Evolutionary conservation across 2,888 invertebrate genomes (phyloP).

Genomic region (Plebejus argus): DNA sequence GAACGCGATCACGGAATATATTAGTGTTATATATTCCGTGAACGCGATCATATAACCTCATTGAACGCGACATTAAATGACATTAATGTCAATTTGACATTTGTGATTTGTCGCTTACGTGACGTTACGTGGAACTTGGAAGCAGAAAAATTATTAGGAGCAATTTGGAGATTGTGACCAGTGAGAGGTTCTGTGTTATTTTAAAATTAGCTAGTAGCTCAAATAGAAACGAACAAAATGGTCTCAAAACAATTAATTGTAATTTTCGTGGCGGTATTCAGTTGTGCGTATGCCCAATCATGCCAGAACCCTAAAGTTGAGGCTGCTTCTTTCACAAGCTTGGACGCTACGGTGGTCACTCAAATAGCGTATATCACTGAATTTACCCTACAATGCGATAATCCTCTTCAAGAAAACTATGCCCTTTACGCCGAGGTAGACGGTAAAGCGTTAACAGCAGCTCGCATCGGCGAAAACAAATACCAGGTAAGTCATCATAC

Average conservation of each 20-base stretch:
- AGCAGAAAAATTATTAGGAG: conserved; percentile 21
- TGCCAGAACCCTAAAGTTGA: conserved; percentile 84
- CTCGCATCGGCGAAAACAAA: conserved; percentile 87
- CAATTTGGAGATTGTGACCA: conserved; percentile 22
- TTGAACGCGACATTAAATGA: conserved; percentile 36
- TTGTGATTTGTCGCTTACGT: conserved; percentile 36
- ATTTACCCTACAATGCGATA: conserved; percentile 91
- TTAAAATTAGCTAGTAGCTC: conserved; percentile 27
- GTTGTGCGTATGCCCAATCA: conserved; percentile 56
- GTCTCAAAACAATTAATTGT: conserved; percentile 65
- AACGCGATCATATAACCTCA: too few species aligned
- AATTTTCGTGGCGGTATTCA: conserved; percentile 55
- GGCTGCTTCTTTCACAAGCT: conserved; percentile 92
- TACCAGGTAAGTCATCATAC: conserved; percentile 92
- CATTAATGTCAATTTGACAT: conserved; percentile 33
- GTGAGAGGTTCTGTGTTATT: conserved; percentile 13
- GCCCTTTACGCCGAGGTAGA: conserved; percentile 94
- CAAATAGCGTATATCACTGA: conserved; percentile 95
- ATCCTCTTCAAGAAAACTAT: conserved; percentile 82
- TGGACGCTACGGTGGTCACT: conserved; percentile 94
- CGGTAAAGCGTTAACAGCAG: conserved; percentile 92
- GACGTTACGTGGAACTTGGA: conserved; percentile 46
- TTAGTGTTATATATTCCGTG: too few species aligned
- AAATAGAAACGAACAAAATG: conserved; percentile 62
- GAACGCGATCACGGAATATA: too few species aligned